Conservation (phyloP, 2,113 vertebrate genomes). For the Coreoperca whiteheadi region DNA sequence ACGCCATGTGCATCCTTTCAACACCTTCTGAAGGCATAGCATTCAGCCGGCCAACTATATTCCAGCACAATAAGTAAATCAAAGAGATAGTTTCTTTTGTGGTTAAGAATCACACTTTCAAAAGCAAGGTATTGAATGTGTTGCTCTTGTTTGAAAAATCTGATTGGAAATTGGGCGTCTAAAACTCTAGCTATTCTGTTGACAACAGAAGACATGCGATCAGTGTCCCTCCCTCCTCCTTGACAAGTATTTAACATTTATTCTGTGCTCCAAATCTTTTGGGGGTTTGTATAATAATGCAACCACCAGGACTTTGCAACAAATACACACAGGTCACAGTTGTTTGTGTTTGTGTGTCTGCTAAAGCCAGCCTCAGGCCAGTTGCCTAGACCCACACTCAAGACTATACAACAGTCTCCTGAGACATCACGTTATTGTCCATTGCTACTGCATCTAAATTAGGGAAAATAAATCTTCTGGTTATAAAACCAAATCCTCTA, state of each 20-base stretch:
- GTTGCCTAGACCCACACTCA: slow-evolving; percentile 19
- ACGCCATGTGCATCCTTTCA: not conserved
- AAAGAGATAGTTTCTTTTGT: not conserved
- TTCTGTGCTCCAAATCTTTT: slow-evolving; percentile 28
- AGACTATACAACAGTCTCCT: not conserved
- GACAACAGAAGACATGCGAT: not conserved
- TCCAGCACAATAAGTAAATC: not conserved
- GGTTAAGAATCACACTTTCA: not conserved
- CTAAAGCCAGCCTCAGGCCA: slow-evolving; percentile 23
- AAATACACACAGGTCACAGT: not conserved
- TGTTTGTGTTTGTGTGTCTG: slow-evolving; percentile 1
- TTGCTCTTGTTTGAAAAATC: not conserved
- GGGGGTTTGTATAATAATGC: slow-evolving; percentile 15
- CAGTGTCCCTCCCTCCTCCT: not conserved
- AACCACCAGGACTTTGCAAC: slow-evolving; percentile 20
- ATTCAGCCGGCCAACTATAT: not conserved
- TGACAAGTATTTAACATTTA: slow-evolving; percentile 22
- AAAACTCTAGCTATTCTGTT: not conserved
- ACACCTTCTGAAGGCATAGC: not conserved
- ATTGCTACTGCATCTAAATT: slow-evolving; percentile 17
- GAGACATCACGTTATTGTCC: slow-evolving; percentile 23
- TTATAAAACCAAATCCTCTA: slow-evolving; percentile 4
- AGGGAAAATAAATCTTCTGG: not conserved
- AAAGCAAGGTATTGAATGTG: not conserved
- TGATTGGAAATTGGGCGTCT: not conserved